These are phyloP conservation scores for Scomberomorus guttatus DNA, from an alignment of 2,797 vertebrate species.

Conservation along the genomic window DNA sequence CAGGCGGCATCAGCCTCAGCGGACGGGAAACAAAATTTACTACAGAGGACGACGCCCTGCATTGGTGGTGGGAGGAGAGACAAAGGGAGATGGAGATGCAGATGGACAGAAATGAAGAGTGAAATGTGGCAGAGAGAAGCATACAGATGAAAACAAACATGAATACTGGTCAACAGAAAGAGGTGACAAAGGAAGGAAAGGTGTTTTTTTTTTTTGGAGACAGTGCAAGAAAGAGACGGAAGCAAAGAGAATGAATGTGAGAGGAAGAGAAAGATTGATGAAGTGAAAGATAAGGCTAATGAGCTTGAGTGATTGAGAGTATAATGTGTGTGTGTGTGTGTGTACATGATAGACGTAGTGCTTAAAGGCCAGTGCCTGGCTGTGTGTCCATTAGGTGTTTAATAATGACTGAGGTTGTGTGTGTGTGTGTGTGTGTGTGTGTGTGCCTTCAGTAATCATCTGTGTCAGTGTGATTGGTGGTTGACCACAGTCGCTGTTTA, in stretches of 20 bases:
- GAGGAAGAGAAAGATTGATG: constrained; percentile 61
- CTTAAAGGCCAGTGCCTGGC: constrained; percentile 69
- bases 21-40: constrained; percentile 78
- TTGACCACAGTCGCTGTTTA: constrained; percentile 69
- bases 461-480: constrained; percentile 74
- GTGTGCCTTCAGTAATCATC: constrained; percentile 69
- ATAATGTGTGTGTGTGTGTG: constrained; percentile 37
- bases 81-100: constrained; percentile 46
- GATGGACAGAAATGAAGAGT: constrained; percentile 54
- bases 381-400: constrained; percentile 74
- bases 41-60: constrained; percentile 57
- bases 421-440: constrained; percentile 33
- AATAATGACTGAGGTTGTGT: constrained; percentile 63
- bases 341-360: constrained; percentile 61
- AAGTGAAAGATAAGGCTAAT: constrained; percentile 65
- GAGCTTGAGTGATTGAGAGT: constrained; percentile 72
- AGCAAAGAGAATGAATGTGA: constrained; percentile 31
- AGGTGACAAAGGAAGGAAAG: constrained; percentile 16
- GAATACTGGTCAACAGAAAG: not conserved
- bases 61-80: constrained; percentile 55
- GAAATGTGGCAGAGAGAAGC: constrained; percentile 42
- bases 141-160: constrained; percentile 5
- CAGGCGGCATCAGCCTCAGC: constrained; percentile 71
- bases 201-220: constrained; percentile 3
- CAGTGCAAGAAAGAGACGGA: constrained; percentile 2